Percentiles rank a stretch among this genome's conserved stretches.
phyloP scores from a whole-genome alignment of 2,888 invertebrate genomes.

The Limnephilus marmoratus region DNA sequence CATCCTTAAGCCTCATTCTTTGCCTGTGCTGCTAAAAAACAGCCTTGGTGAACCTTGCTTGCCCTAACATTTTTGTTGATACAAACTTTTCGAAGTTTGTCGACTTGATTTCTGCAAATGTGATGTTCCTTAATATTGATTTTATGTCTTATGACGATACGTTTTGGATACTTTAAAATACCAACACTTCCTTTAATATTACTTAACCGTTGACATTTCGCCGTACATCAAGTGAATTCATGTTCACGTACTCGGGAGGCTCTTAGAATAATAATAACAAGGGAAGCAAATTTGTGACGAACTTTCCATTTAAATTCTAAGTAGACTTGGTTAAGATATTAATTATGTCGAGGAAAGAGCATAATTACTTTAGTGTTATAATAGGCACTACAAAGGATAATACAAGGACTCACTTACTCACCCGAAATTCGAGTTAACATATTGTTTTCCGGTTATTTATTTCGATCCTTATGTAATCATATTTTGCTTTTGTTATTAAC shows the following conservation, averaged over 20 bases:
- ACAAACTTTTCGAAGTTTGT: too few species aligned
- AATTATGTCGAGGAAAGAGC: background rate
- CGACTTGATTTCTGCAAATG: too few species aligned
- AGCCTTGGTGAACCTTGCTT: too few species aligned
- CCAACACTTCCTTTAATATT: background rate
- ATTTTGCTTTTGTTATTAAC: background rate
- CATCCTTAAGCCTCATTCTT: too few species aligned
- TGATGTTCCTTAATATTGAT: too few species aligned
- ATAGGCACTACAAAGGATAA: background rate
- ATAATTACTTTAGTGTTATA: background rate
- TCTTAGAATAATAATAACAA: conserved; percentile 2
- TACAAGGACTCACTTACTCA: background rate
- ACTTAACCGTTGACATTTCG: background rate
- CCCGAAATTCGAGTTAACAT: background rate
- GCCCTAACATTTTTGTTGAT: too few species aligned
- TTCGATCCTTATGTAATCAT: background rate
- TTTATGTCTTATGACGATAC: background rate
- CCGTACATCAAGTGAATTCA: conserved; percentile 28
- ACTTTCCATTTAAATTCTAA: conserved; percentile 13
- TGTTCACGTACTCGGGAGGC: background rate
- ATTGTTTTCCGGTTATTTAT: background rate
- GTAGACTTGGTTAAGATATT: conserved; percentile 6
- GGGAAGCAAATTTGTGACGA: conserved; percentile 10
- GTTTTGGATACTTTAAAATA: background rate
- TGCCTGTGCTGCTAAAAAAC: too few species aligned